phyloP scores from a whole-genome alignment of 2,888 invertebrate species.

The Coecobrya sp. region DNA sequence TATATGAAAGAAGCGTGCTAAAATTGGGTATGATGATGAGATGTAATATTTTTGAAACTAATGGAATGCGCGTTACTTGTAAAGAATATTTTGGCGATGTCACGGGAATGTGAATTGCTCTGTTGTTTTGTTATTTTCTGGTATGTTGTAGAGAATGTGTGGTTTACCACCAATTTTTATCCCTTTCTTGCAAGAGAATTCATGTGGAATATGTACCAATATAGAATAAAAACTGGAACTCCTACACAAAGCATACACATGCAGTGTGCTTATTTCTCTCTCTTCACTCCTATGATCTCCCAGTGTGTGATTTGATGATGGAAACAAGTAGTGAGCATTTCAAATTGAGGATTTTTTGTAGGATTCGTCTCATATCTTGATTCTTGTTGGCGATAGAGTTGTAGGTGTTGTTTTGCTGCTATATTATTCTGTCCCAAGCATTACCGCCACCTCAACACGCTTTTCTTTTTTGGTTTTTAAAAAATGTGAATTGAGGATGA shows the following conservation, averaged over 20 bases:
- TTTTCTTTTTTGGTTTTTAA: background rate
- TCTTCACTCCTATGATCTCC: background rate
- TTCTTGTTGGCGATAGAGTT: background rate
- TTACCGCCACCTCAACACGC: background rate
- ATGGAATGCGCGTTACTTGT: constrained; percentile 21
- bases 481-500: constrained; percentile 70
- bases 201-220: constrained; percentile 4
- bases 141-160: background rate
- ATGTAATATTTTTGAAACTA: constrained; percentile 32
- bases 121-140: constrained; percentile 50
- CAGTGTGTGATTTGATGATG: constrained; percentile 58
- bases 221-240: constrained; percentile 13
- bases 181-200: background rate
- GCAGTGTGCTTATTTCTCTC: background rate
- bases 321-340: constrained; percentile 54
- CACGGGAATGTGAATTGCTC: constrained; percentile 45
- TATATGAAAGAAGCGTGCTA: background rate
- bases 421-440: background rate
- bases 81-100: constrained; percentile 34
- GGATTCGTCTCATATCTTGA: constrained; percentile 31
- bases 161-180: constrained; percentile 9
- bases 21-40: background rate
- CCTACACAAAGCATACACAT: background rate
- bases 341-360: constrained; percentile 72
- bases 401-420: constrained; percentile 16